phyloP scores from a whole-genome alignment of 2,888 invertebrate genomes.

The Meghimatium bilineatum region DNA sequence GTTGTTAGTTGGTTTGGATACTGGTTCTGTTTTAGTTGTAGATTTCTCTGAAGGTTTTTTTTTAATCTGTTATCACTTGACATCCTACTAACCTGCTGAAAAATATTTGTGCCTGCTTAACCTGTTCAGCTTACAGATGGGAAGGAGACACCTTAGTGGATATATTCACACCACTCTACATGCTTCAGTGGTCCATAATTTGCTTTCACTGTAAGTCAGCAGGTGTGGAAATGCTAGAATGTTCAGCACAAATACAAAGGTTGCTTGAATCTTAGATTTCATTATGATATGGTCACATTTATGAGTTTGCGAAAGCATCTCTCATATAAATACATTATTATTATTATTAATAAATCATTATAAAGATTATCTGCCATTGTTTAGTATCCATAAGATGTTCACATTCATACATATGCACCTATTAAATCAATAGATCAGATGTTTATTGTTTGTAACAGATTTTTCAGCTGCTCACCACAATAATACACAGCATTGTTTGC shows the following conservation, averaged over 20 bases:
- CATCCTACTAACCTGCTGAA: neutral
- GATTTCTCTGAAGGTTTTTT: neutral
- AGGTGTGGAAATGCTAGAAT: neutral
- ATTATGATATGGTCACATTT: neutral
- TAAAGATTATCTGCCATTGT: neutral
- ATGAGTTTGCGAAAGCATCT: neutral
- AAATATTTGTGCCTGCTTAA: neutral
- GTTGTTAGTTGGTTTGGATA: conserved; percentile 27
- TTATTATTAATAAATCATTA: neutral
- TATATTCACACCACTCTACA: neutral
- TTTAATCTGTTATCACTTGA: neutral
- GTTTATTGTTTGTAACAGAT: neutral
- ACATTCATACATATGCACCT: neutral
- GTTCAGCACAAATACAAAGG: neutral
- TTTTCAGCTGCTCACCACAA: neutral
- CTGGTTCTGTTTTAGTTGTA: conserved; percentile 17
- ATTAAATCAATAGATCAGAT: neutral
- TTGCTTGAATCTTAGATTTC: neutral
- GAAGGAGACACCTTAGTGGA: neutral
- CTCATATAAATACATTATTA: neutral
- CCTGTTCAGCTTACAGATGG: neutral
- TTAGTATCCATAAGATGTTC: neutral
- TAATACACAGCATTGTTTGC: neutral
- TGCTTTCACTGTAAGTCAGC: neutral
- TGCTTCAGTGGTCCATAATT: neutral